Evolutionary conservation across 2,113 vertebrate species (phyloP).

Genomic region (Spea bombifrons): DNA sequence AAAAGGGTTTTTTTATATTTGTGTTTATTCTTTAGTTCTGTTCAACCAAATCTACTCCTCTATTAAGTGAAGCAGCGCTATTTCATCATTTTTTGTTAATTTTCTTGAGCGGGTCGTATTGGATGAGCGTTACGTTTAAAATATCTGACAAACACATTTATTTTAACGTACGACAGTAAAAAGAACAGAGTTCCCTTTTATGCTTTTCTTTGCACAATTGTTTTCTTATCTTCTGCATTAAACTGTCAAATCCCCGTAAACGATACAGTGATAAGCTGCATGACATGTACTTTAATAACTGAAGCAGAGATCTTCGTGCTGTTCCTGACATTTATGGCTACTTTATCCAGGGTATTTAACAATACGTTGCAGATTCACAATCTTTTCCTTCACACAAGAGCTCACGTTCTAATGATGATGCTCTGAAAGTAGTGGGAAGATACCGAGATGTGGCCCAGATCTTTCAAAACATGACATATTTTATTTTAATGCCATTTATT

Average conservation of each 20-base stretch:
- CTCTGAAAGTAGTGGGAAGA: background rate
- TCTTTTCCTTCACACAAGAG: background rate
- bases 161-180: slow-evolving; percentile 13
- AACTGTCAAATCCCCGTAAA: slow-evolving; percentile 51
- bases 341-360: slow-evolving; percentile 23
- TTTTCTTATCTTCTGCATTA: slow-evolving; percentile 42
- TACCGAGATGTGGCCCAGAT: background rate
- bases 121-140: background rate
- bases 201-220: slow-evolving; percentile 15
- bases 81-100: background rate
- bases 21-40: too few species aligned
- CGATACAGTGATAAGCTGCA: slow-evolving; percentile 36
- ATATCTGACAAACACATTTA: background rate
- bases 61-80: too few species aligned
- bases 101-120: background rate
- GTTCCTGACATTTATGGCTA: slow-evolving; percentile 52
- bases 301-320: slow-evolving; percentile 43
- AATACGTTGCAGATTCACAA: background rate
- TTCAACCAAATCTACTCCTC: too few species aligned
- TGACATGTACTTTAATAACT: slow-evolving; percentile 24
- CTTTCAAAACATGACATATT: background rate
- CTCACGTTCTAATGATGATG: background rate
- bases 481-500: slow-evolving; percentile 9
- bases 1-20: too few species aligned
- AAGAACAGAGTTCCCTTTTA: slow-evolving; percentile 21